Base-by-base conservation (phyloP, 2,113 vertebrate genomes). In the Bostrychus sinensis region DNA sequence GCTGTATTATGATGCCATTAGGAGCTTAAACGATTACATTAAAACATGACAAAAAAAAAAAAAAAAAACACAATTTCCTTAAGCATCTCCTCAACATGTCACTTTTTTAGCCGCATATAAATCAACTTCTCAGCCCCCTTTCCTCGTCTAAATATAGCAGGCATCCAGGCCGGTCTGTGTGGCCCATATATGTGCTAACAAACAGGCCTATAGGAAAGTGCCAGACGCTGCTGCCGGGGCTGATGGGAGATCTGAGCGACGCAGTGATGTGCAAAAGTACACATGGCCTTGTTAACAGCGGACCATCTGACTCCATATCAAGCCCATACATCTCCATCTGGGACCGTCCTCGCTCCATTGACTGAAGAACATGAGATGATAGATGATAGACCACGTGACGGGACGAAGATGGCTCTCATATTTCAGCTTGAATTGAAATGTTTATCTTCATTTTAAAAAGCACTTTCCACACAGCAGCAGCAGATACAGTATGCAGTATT, bases 101-200 rank as follows among this genome's bases (percentile, higher is more conserved):
- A 2, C 19, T 22, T 46, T n/a, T n/a, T n/a, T n/a, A n/a, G n/a
- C n/a, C n/a, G 3, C 10, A 46, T 10, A 46, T 23, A 22, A 46
- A 23, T 46, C 43, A 46, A 46, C 8, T 46, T 19, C 8, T 13
- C 34, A 41, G 42, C 11, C 38, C 8, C 56, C n/a, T 14, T 25
- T 16, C 38, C 58, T 57, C 50, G 30, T 50, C 48, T 77, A 81
- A 70, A 81, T 79, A 79, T 86, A 86, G 72, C 19, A 0, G 48
- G 45, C 34, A 83, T 79, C 66, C 75, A 79, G 84, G 81, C 50
- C 78, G 75, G 45, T 65, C 61, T 56, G 63, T 79, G 34, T 86
- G 84, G 69, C 75, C 84, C 72, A 77, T 76, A 72, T 83, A 62
- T 41, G 66, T 54, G 69, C 25, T 68, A 54, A 46, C 38, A 61